Percentiles rank a stretch among this genome's conserved stretches.
phyloP scores from a whole-genome alignment of 2,888 invertebrate species.

The Hirtodrosophila cameraria region DNA sequence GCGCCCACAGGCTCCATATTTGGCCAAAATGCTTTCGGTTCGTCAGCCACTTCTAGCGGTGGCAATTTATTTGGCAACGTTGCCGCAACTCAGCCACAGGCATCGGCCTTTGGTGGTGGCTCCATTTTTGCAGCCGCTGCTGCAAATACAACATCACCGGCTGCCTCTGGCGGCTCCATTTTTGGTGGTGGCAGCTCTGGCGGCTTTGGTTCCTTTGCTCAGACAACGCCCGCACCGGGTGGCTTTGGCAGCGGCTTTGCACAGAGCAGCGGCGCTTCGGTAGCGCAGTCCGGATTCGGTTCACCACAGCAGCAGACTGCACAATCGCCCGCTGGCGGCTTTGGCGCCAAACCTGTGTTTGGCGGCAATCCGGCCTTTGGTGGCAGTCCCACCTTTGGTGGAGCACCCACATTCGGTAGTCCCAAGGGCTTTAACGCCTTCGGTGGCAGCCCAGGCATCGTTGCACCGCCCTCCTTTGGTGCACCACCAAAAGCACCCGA shows the following conservation, averaged over 20 bases:
- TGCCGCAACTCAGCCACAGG: constrained; percentile 25
- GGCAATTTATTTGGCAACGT: constrained; percentile 66
- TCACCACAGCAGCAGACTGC: constrained; percentile 73
- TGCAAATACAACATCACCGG: constrained; percentile 17
- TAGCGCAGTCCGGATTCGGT: constrained; percentile 81
- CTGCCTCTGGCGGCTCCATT: constrained; percentile 63
- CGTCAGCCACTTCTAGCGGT: constrained; percentile 32
- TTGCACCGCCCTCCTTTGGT: constrained; percentile 65
- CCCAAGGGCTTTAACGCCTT: constrained; percentile 81
- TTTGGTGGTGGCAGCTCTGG: constrained; percentile 63
- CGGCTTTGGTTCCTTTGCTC: constrained; percentile 74
- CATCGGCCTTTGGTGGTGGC: constrained; percentile 44
- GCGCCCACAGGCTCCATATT: constrained; percentile 35
- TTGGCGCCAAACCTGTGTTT: constrained; percentile 82
- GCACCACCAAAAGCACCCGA: constrained; percentile 62
- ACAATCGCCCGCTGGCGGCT: constrained; percentile 70
- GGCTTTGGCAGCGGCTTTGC: constrained; percentile 71
- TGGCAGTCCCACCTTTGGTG: constrained; percentile 82
- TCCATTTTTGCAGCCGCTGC: constrained; percentile 59
- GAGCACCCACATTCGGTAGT: constrained; percentile 81
- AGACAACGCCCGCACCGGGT: constrained; percentile 44
- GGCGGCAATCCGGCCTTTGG: constrained; percentile 83
- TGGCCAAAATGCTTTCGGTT: constrained; percentile 50
- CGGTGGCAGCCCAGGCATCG: constrained; percentile 49
- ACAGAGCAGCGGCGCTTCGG: constrained; percentile 73